Evolutionary conservation across 2,797 vertebrate genomes (phyloP).

Genomic region (Discoglossus pictus): DNA sequence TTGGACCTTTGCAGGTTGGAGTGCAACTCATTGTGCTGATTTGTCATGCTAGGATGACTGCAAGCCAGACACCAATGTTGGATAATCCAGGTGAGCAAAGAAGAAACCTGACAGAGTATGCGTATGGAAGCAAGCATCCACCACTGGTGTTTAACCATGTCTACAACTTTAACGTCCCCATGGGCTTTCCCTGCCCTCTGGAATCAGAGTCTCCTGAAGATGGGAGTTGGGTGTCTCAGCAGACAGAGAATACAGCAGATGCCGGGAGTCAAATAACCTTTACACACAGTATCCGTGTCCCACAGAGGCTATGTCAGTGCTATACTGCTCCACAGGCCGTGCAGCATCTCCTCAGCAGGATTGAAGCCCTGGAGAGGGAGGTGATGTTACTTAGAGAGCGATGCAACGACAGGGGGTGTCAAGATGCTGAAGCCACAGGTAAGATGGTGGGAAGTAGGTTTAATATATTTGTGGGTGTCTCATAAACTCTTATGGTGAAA

Average conservation of each 20-base stretch:
- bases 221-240: conserved; percentile 72
- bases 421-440: conserved; percentile 89
- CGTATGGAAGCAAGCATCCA: conserved; percentile 72
- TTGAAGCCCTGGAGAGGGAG: conserved; percentile 95
- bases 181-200: conserved; percentile 87
- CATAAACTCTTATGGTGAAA: too few relatives aligned
- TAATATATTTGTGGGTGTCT: too few relatives aligned
- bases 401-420: conserved; percentile 86
- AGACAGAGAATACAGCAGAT: conserved; percentile 85
- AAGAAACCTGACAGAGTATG: conserved; percentile 71
- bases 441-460: conserved; percentile 24
- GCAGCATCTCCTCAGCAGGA: conserved; percentile 87
- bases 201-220: conserved; percentile 72
- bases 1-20: conserved; percentile 69
- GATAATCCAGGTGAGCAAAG: conserved; percentile 61
- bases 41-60: conserved; percentile 72
- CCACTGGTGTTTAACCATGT: conserved; percentile 93
- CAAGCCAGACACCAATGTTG: conserved; percentile 63
- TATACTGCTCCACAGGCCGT: conserved; percentile 72
- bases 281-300: conserved; percentile 95
- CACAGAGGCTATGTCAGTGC: conserved; percentile 89
- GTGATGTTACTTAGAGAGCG: conserved; percentile 88
- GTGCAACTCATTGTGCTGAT: conserved; percentile 72
- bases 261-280: conserved; percentile 92
- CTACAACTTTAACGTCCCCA: conserved; percentile 93